These are phyloP conservation scores for Orthosia gracilis DNA, from an alignment of 2,888 invertebrate genomes.

Conservation along the genomic window DNA sequence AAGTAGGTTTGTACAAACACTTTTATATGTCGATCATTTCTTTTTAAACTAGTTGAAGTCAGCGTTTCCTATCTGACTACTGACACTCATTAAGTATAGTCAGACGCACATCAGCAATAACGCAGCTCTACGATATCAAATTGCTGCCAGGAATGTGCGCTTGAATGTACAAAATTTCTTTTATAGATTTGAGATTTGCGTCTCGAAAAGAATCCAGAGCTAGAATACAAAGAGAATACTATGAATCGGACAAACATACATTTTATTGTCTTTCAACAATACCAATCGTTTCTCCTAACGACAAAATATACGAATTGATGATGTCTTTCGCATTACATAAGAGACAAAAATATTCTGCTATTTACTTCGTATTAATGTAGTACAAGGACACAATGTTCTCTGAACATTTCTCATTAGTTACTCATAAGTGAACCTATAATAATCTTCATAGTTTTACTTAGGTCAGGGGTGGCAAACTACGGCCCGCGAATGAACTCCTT, in stretches of 20 bases:
- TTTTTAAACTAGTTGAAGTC: too few relatives aligned
- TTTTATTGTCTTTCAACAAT: not conserved
- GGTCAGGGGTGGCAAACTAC: not conserved
- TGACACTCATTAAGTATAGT: too few relatives aligned
- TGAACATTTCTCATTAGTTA: slow-evolving; percentile 42
- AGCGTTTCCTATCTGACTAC: too few relatives aligned
- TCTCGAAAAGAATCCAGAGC: not conserved
- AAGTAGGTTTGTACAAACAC: too few relatives aligned
- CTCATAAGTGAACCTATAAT: slow-evolving; percentile 24
- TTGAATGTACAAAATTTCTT: too few relatives aligned
- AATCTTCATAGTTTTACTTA: slow-evolving; percentile 16
- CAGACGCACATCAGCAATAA: too few relatives aligned
- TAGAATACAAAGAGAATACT: not conserved
- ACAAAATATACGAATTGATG: not conserved
- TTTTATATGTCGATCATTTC: too few relatives aligned
- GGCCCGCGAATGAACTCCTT: not conserved
- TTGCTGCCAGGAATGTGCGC: too few relatives aligned
- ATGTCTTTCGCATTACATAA: not conserved
- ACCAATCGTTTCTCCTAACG: not conserved
- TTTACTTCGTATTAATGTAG: slow-evolving; percentile 28
- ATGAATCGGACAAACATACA: not conserved
- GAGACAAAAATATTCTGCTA: slow-evolving; percentile 24
- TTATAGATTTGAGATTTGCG: too few relatives aligned
- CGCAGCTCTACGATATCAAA: too few relatives aligned
- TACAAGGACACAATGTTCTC: slow-evolving; percentile 22